Evolutionary conservation across 1,140 invertebrate species (phyloP).

Genomic region (Doryteuthis pealeii): DNA sequence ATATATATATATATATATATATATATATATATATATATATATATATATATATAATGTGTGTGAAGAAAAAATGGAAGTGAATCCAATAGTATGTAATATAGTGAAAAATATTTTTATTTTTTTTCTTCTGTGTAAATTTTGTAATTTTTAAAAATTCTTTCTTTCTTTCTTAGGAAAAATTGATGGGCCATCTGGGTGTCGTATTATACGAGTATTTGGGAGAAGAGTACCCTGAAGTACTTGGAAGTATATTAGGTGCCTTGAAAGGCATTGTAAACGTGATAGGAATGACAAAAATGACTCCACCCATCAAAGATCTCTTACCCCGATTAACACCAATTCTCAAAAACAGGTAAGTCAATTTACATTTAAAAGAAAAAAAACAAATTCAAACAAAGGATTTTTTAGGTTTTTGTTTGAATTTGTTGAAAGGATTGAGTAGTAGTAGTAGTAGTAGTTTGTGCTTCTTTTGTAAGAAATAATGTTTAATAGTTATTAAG

Average conservation of each 20-base stretch:
- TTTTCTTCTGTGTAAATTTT: too few species aligned
- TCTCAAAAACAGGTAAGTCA: conserved; percentile 72
- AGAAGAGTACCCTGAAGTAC: conserved; percentile 98
- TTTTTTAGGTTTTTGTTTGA: too few species aligned
- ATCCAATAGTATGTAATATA: too few species aligned
- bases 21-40: too few species aligned
- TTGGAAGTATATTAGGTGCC: conserved; percentile 97
- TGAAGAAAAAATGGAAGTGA: too few species aligned
- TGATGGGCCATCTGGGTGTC: conserved; percentile 99
- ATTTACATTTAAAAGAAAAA: background rate
- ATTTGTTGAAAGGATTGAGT: background rate
- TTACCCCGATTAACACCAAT: conserved; percentile 96
- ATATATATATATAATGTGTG: too few species aligned
- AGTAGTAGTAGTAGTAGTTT: background rate
- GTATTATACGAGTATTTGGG: conserved; percentile 99
- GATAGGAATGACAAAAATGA: conserved; percentile 99
- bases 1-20: too few species aligned
- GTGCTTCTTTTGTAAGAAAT: too few species aligned
- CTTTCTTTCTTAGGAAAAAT: conserved; percentile 76
- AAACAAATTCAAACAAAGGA: too few species aligned
- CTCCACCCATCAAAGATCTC: conserved; percentile 98
- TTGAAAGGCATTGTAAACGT: conserved; percentile 99
- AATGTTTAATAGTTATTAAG: too few species aligned
- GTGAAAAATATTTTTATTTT: too few species aligned
- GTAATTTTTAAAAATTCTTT: background rate